Base-by-base conservation (phyloP, 1,140 invertebrate species). In the Drosophila nigrodunni region DNA sequence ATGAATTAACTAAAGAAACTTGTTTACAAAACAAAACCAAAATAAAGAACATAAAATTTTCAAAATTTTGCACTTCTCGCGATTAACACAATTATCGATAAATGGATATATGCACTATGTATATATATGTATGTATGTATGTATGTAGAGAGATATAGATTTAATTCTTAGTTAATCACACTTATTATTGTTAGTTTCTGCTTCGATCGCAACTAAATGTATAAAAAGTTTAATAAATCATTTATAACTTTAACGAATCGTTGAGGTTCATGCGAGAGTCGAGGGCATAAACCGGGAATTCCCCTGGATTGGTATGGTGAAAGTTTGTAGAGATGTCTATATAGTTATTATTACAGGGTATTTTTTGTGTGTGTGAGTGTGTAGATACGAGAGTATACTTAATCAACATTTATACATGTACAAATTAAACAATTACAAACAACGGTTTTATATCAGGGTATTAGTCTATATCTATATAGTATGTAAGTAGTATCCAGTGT, bases 391-490 rank as follows among this genome's bases (percentile, higher is more conserved):
- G 73, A 75, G 60, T 75, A 65, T 35, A 85, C 81, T 80, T 83
- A 85, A 58, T 70, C 59, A 85, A 83, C 81, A 74, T 80, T 85
- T 85, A 83, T 68, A 82, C 78, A 83, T 80, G 30, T 64, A 30
- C 25, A 80, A 85, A 77, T 74, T 80, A 80, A 83, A 83, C 81
- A 83, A 60, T 83, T 83, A 83, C 65, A 83, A 83, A 85, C 81
- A 83, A 85, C 74, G 80, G 58, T 65, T 68, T 83, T 46, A 66
- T 80, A 77, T 71, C 74, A 76, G 62, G 39, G 52, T 44, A 34
- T 68, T 59, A 44, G 4, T 30, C 13, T 34, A 41, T 34, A 47
- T 46, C 34, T 61, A 58, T 62, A 50, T 75, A 41, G 37, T 60
- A 30, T 72, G 10, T 66, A 44, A 41, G 50, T 75, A 59, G 44